These are phyloP conservation scores for Spodoptera exigua DNA, from an alignment of 2,888 invertebrate species.

Conservation along the genomic window DNA sequence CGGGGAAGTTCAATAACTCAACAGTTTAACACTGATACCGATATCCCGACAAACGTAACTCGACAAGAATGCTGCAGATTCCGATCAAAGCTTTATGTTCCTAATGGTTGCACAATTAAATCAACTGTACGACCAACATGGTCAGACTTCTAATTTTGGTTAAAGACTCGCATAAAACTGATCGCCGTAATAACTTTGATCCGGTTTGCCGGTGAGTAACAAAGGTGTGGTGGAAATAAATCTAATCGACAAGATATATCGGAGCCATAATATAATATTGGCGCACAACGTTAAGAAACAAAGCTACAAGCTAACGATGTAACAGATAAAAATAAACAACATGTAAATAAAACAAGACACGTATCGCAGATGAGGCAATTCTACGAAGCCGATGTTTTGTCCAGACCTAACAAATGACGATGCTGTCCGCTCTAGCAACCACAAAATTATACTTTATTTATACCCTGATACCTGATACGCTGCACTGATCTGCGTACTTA, in stretches of 20 bases:
- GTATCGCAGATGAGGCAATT: slow-evolving; percentile 64
- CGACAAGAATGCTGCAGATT: slow-evolving; percentile 36
- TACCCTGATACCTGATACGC: slow-evolving; percentile 16
- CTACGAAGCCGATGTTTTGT: slow-evolving; percentile 68
- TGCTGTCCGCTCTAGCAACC: slow-evolving; percentile 37
- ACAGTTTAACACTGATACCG: slow-evolving; percentile 3
- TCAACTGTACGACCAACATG: slow-evolving; percentile 25
- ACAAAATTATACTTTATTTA: slow-evolving; percentile 49
- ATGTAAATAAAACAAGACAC: slow-evolving; percentile 69
- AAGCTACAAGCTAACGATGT: slow-evolving; percentile 58
- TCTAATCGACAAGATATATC: slow-evolving; percentile 63
- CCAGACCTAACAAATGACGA: slow-evolving; percentile 61
- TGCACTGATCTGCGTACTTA: slow-evolving; percentile 4
- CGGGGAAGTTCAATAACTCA: slow-evolving; percentile 27
- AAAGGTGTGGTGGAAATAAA: slow-evolving; percentile 59
- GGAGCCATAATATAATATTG: slow-evolving; percentile 62
- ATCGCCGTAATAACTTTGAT: slow-evolving; percentile 44
- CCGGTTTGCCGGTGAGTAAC: slow-evolving; percentile 52
- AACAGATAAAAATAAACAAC: slow-evolving; percentile 64
- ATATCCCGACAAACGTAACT: slow-evolving; percentile 20
- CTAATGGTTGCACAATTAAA: slow-evolving; percentile 38
- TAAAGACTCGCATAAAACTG: slow-evolving; percentile 47
- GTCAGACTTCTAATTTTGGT: slow-evolving; percentile 40
- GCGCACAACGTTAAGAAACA: slow-evolving; percentile 62
- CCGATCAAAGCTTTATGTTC: slow-evolving; percentile 26